Evolutionary conservation across 2,888 invertebrate species (phyloP).

Genomic region (Protodeltote pygarga): DNA sequence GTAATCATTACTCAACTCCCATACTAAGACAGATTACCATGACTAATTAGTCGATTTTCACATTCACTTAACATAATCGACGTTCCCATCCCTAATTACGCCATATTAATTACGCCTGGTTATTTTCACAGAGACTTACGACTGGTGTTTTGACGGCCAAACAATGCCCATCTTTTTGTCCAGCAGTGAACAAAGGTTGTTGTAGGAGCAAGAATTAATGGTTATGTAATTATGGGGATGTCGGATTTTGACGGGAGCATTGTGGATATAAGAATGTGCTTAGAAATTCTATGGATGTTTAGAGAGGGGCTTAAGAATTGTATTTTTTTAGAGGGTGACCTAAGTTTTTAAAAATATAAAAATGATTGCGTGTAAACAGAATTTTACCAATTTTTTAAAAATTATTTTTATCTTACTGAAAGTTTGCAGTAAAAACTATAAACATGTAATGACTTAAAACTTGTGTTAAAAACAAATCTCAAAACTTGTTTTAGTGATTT

Average conservation of each 20-base stretch:
- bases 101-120: conserved; percentile 38
- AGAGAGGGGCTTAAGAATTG: too few species aligned
- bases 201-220: conserved; percentile 43
- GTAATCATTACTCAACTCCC: too few species aligned
- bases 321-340: too few species aligned
- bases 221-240: conserved; percentile 41
- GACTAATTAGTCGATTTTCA: conserved; percentile 28
- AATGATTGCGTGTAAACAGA: too few species aligned
- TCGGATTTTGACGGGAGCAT: conserved; percentile 30
- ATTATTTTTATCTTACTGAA: too few species aligned
- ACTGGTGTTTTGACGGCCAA: conserved; percentile 45
- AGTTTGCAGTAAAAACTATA: too few species aligned
- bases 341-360: too few species aligned
- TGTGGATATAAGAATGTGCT: conserved; percentile 7
- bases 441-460: too few species aligned
- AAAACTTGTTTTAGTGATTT: too few species aligned
- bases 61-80: conserved; percentile 29
- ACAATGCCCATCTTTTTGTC: conserved; percentile 48
- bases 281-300: background rate
- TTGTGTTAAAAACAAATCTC: too few species aligned
- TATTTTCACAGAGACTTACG: conserved; percentile 39
- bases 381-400: too few species aligned
- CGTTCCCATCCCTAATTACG: conserved; percentile 33
- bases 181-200: conserved; percentile 30
- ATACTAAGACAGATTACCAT: conserved; percentile 23